Conservation (phyloP, 2,797 vertebrate genomes). For the Champsocephalus esox region DNA sequence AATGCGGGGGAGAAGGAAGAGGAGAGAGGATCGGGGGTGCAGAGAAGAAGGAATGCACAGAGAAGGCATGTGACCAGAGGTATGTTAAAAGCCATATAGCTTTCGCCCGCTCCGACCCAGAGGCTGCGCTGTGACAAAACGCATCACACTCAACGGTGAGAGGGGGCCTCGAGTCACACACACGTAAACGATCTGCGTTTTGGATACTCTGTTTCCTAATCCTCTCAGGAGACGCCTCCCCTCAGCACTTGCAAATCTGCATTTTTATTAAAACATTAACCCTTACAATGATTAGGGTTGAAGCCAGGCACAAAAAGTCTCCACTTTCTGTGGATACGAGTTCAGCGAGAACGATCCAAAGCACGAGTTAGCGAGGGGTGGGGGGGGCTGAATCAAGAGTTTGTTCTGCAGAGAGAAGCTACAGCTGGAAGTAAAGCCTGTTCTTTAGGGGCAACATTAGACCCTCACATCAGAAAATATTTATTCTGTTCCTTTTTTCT, state of each 20-base stretch:
- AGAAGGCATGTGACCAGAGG: conserved; percentile 58
- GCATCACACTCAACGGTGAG: conserved; percentile 6
- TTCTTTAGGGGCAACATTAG: conserved; percentile 31
- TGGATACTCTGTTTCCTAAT: neutral
- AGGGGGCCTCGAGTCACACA: neutral
- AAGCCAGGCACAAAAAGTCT: conserved; percentile 25
- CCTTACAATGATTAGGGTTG: neutral
- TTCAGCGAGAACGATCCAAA: conserved; percentile 15
- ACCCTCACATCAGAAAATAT: conserved; percentile 21
- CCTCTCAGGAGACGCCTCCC: neutral
- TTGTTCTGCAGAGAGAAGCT: conserved; percentile 29
- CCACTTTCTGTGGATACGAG: conserved; percentile 31
- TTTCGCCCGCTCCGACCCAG: conserved; percentile 4
- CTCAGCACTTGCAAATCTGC: neutral
- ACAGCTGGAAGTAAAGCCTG: conserved; percentile 44
- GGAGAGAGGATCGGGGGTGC: neutral
- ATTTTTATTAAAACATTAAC: neutral
- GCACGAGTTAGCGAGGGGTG: conserved; percentile 3
- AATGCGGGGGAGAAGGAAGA: conserved; percentile 44
- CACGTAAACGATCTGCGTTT: neutral
- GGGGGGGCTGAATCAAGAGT: too few relatives aligned
- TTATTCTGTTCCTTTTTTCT: conserved; percentile 40
- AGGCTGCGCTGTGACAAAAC: conserved; percentile 39
- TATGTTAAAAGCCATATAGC: conserved; percentile 17
- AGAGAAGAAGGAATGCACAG: conserved; percentile 44